Evolutionary conservation across 2,888 invertebrate species (phyloP).

Genomic region (Vannuccia rotundouncinata): DNA sequence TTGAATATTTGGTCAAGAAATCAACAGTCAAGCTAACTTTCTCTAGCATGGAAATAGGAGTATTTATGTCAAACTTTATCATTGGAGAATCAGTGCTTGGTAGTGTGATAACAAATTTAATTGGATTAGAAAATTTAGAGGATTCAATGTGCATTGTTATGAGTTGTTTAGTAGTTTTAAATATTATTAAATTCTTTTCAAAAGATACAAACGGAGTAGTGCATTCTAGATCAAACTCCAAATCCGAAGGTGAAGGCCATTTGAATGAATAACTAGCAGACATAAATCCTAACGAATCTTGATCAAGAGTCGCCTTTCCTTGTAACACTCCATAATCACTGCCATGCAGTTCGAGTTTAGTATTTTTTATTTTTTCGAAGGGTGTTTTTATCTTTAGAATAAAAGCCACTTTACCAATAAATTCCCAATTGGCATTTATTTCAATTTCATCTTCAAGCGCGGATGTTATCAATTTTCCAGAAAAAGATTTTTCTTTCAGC

Average conservation of each 20-base stretch:
- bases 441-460: not conserved
- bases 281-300: not conserved
- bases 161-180: not conserved
- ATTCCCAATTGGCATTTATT: not conserved
- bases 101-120: not conserved
- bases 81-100: not conserved
- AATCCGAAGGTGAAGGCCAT: slow-evolving; percentile 1
- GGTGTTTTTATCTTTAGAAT: not conserved
- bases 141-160: not conserved
- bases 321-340: not conserved
- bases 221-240: not conserved
- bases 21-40: not conserved
- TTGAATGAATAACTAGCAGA: not conserved
- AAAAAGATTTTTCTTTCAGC: not conserved
- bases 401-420: not conserved
- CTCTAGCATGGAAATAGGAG: not conserved
- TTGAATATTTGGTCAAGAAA: not conserved
- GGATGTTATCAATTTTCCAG: not conserved
- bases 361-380: not conserved
- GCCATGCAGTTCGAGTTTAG: not conserved
- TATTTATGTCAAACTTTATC: not conserved
- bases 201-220: not conserved
- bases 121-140: not conserved
- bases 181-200: not conserved
- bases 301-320: not conserved